Percentiles rank a stretch among this genome's conserved stretches.
Evolutionary conservation across 2,888 invertebrate genomes (phyloP).

Genomic region (Aspidiotus destructor): DNA sequence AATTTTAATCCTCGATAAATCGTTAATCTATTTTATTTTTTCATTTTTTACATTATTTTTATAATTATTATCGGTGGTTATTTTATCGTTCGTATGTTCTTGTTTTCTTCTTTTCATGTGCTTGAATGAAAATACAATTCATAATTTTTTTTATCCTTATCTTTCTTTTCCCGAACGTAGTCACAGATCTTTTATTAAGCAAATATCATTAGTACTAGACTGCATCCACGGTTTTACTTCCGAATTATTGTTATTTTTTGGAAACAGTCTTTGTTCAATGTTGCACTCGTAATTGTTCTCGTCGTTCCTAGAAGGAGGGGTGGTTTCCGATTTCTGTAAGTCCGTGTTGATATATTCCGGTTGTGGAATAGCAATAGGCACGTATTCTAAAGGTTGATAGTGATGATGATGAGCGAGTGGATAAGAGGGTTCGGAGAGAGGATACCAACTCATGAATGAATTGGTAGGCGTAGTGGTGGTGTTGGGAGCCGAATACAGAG

Average conservation of each 20-base stretch:
- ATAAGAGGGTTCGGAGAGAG: conserved; percentile 8
- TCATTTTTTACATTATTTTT: neutral
- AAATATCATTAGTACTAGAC: conserved; percentile 6
- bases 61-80: no score
- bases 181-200: conserved; percentile 20
- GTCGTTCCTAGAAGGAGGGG: neutral
- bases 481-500: neutral
- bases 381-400: conserved; percentile 20
- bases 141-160: neutral
- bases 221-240: no score
- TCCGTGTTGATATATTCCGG: conserved; percentile 17
- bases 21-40: neutral
- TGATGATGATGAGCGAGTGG: conserved; percentile 17
- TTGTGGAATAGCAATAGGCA: conserved; percentile 13
- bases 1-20: neutral
- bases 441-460: conserved; percentile 19
- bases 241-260: conserved; percentile 16
- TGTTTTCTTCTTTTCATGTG: conserved; percentile 1
- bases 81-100: no score
- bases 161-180: neutral
- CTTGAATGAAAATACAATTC: neutral
- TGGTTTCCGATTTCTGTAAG: neutral
- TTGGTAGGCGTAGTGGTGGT: neutral
- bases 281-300: conserved; percentile 9
- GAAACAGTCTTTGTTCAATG: conserved; percentile 19